Conservation (phyloP, 2,888 invertebrate species). For the Rosalia funebris region DNA sequence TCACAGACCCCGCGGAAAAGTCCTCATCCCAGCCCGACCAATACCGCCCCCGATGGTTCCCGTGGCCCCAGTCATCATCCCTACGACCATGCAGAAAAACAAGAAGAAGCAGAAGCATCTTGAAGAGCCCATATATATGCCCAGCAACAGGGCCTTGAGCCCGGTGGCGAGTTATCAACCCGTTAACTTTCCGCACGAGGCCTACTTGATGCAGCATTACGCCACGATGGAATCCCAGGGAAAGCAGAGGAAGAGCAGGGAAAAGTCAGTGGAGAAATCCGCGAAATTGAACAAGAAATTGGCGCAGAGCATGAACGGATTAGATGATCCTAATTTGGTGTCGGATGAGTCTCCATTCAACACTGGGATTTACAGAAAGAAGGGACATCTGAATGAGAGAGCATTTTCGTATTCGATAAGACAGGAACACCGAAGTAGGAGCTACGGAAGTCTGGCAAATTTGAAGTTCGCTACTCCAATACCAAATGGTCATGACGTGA, state of each 20-base stretch:
- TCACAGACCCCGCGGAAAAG: slow-evolving; percentile 65
- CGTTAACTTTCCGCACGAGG: slow-evolving; percentile 69
- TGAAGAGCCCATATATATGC: slow-evolving; percentile 72
- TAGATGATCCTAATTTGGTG: slow-evolving; percentile 66
- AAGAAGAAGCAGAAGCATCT: slow-evolving; percentile 62
- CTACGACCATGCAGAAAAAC: slow-evolving; percentile 69
- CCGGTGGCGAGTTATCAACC: slow-evolving; percentile 71
- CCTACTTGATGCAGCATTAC: slow-evolving; percentile 69
- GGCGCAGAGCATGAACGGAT: slow-evolving; percentile 75
- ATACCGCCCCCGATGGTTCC: slow-evolving; percentile 62
- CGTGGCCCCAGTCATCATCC: slow-evolving; percentile 59
- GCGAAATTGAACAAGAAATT: slow-evolving; percentile 69
- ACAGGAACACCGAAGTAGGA: slow-evolving; percentile 91
- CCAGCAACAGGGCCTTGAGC: slow-evolving; percentile 67
- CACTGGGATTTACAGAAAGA: slow-evolving; percentile 88
- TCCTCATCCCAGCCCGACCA: slow-evolving; percentile 70
- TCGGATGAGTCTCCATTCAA: slow-evolving; percentile 71
- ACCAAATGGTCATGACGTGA: slow-evolving; percentile 63
- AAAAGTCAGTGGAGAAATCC: slow-evolving; percentile 64
- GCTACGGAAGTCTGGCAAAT: slow-evolving; percentile 91
- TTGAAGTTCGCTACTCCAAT: slow-evolving; percentile 85
- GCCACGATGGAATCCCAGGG: slow-evolving; percentile 66
- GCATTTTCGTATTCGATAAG: slow-evolving; percentile 94
- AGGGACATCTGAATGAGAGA: slow-evolving; percentile 91
- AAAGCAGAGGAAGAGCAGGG: slow-evolving; percentile 68